Evolutionary conservation across 2,797 vertebrate species (phyloP), one percentile per base, ranked within the genome.

Genomic region (Mus minutoides): DNA sequence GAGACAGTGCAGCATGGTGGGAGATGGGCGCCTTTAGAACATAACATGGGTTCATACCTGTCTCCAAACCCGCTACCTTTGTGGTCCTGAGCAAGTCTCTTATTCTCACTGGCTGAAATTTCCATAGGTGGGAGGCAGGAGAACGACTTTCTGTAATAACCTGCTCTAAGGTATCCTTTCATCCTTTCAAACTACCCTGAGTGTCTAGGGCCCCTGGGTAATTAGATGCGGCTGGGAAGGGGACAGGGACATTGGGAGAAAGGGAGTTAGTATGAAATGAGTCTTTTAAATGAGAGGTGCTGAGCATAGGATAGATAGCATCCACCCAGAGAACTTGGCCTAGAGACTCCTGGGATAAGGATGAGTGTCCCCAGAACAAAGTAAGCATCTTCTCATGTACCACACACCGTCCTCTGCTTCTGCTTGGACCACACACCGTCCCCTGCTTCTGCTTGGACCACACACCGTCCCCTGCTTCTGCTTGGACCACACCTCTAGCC

Each of bases 61-160:
- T 37, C 79, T 78, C 40, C 49, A 34, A 73, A 80, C 19, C 43
- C 91, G 83, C 73, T 82, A n/a, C 43, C 54, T 85, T 34, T 79
- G 79, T 60, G 79, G 40, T 31, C 34, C 0, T 54, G 26, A 37
- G 79, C 19, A 78, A 71, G 29, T 46, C 69, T 88, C 64, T 88
- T 85, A 24, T 19, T 34, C 43, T 64, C 34, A 82, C 37, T 79
- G 64, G 79, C 40, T 76, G 73, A n/a, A 93, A 92, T 54, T 13
- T 64, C 88, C 89, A 34, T 75, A n/a, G 62, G n/a, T 34, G 40
- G 69, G 69, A 64, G 78, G 43, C 19, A 75, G 60, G 62, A 4
- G 3, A 88, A 76, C 75, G 62, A 75, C 46, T 8, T 29, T 26
- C 17, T 37, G 3, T 52, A 52, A 29, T 12, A 62, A 19, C 34